phyloP scores from a whole-genome alignment of 2,888 invertebrate species.

The Lottia gigantea region DNA sequence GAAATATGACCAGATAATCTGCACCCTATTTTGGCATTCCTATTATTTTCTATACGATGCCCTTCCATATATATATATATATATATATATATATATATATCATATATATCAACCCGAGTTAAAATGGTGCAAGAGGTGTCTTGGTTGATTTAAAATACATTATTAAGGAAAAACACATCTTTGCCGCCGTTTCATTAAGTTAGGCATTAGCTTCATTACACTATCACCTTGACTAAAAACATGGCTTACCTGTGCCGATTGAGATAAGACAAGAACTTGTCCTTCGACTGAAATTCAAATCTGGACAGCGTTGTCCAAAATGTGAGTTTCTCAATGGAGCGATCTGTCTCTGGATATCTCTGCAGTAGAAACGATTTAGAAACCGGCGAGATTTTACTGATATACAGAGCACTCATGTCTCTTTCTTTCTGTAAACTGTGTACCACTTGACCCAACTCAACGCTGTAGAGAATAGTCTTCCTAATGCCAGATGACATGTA shows the following conservation, averaged over 20 bases:
- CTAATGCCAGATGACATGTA: slow-evolving; percentile 12
- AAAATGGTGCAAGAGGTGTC: too few species aligned
- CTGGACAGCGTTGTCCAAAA: slow-evolving; percentile 42
- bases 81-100: too few species aligned
- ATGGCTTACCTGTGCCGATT: slow-evolving; percentile 44
- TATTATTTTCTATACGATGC: too few species aligned
- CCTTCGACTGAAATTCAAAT: slow-evolving; percentile 45
- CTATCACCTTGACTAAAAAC: too few species aligned
- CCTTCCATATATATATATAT: too few species aligned
- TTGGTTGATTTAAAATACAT: too few species aligned
- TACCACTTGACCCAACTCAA: slow-evolving; percentile 10
- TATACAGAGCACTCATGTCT: slow-evolving; percentile 55
- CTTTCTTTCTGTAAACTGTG: slow-evolving; percentile 46
- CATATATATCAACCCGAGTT: too few species aligned
- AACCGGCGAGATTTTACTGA: slow-evolving; percentile 46
- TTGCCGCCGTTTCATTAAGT: too few species aligned
- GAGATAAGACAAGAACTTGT: slow-evolving; percentile 48
- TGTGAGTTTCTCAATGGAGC: slow-evolving; percentile 46
- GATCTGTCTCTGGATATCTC: slow-evolving; percentile 50
- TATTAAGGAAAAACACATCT: too few species aligned
- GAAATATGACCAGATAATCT: too few species aligned
- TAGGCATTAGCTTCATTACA: too few species aligned
- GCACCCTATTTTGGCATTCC: too few species aligned
- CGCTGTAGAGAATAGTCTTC: slow-evolving; percentile 14
- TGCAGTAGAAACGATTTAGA: slow-evolving; percentile 47